Conservation (phyloP, 2,888 invertebrate genomes). For the Himalopsyche tibetana region DNA sequence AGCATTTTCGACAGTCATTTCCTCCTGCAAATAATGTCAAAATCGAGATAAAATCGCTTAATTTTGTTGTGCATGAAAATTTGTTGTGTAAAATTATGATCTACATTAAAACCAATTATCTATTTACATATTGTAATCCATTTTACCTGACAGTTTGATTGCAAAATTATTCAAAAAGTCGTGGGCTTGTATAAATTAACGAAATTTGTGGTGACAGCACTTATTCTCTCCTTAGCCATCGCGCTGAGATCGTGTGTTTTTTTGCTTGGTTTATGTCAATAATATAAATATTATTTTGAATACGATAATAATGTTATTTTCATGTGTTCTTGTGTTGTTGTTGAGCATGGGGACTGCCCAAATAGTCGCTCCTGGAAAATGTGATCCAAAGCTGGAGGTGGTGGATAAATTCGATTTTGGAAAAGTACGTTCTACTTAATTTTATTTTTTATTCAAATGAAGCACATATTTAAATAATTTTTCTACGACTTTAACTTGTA, state of each 20-base stretch:
- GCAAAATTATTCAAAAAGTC: neutral
- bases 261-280: neutral
- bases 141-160: neutral
- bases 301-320: neutral
- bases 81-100: neutral
- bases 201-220: neutral
- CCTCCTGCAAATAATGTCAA: no score
- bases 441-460: neutral
- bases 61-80: no score
- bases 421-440: slow-evolving; percentile 68
- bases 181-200: neutral
- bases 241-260: neutral
- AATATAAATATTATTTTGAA: neutral
- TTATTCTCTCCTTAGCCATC: neutral
- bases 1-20: no score
- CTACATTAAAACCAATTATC: slow-evolving; percentile 65
- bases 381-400: slow-evolving; percentile 69
- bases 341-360: slow-evolving; percentile 64
- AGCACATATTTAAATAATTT: neutral
- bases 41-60: no score
- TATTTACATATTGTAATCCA: neutral
- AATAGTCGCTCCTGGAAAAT: slow-evolving; percentile 71
- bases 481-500: no score
- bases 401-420: slow-evolving; percentile 69
- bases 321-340: neutral